Conservation (phyloP, 2,888 invertebrate species). For the Ophion slaviceki region DNA sequence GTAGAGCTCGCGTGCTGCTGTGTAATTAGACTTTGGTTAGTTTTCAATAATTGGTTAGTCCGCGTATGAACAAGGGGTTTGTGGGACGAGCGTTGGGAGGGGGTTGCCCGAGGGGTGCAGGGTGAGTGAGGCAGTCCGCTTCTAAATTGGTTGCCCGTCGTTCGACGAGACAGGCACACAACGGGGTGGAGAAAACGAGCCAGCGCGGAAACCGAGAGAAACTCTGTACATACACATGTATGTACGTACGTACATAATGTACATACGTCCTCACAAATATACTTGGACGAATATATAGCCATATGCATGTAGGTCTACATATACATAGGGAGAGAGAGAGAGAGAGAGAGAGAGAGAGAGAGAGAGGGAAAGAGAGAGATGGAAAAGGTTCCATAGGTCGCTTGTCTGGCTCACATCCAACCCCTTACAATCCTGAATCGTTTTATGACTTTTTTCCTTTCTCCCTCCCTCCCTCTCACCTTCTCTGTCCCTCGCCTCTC, state of each 20-base stretch:
- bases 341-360: too few species aligned
- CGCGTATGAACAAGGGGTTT: slow-evolving; percentile 24
- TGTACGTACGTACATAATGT: not conserved
- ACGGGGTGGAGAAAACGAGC: slow-evolving; percentile 50
- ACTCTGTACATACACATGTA: slow-evolving; percentile 6
- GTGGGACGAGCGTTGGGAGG: slow-evolving; percentile 9
- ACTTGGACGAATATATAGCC: not conserved
- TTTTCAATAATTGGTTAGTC: slow-evolving; percentile 67
- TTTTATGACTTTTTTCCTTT: slow-evolving; percentile 61
- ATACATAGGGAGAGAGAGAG: not conserved
- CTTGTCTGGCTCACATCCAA: slow-evolving; percentile 64
- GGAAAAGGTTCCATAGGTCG: slow-evolving; percentile 43
- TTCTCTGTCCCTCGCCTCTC: slow-evolving; percentile 15
- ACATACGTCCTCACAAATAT: not conserved
- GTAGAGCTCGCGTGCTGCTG: slow-evolving; percentile 64
- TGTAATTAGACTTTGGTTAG: slow-evolving; percentile 68
- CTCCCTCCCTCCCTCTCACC: slow-evolving; percentile 25
- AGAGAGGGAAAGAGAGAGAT: not conserved
- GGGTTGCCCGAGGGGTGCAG: slow-evolving; percentile 15
- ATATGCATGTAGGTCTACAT: not conserved
- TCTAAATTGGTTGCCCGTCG: slow-evolving; percentile 67
- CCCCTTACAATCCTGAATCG: slow-evolving; percentile 60
- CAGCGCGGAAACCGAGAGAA: slow-evolving; percentile 35
- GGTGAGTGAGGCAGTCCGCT: slow-evolving; percentile 61
- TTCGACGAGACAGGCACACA: slow-evolving; percentile 61